Conservation (phyloP, 2,797 vertebrate genomes). For the Yasuhikotakia modesta region DNA sequence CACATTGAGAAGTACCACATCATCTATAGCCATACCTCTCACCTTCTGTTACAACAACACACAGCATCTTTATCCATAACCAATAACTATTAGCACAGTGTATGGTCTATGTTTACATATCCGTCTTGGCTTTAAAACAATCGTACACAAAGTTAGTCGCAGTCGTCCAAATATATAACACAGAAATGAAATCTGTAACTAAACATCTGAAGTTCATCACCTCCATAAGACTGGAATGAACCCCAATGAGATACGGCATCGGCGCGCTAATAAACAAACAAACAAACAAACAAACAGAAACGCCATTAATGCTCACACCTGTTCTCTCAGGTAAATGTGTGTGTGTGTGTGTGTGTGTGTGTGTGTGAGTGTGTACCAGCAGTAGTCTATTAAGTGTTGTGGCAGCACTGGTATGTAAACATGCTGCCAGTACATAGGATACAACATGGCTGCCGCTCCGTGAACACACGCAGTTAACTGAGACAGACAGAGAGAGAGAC, state of each 20-base stretch:
- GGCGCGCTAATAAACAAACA: too few species aligned
- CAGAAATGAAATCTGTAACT: too few species aligned
- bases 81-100: background rate
- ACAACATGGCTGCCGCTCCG: slow-evolving; percentile 79
- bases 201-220: slow-evolving; percentile 73
- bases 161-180: too few species aligned
- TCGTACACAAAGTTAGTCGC: too few species aligned
- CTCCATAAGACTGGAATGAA: slow-evolving; percentile 94
- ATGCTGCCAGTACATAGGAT: slow-evolving; percentile 93
- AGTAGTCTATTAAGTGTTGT: slow-evolving; percentile 88
- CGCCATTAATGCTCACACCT: too few species aligned
- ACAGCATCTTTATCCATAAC: background rate
- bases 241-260: slow-evolving; percentile 92
- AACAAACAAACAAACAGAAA: too few species aligned
- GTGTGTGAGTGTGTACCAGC: slow-evolving; percentile 75
- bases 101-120: background rate
- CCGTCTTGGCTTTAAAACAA: background rate
- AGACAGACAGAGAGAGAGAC: too few species aligned
- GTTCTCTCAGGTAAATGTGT: too few species aligned
- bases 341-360: slow-evolving; percentile 13
- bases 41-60: slow-evolving; percentile 80
- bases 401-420: slow-evolving; percentile 91
- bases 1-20: slow-evolving; percentile 84
- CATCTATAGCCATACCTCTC: slow-evolving; percentile 91
- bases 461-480: slow-evolving; percentile 83